Base-by-base conservation (phyloP, 1,140 invertebrate species). In the Drosophila kikkawai region DNA sequence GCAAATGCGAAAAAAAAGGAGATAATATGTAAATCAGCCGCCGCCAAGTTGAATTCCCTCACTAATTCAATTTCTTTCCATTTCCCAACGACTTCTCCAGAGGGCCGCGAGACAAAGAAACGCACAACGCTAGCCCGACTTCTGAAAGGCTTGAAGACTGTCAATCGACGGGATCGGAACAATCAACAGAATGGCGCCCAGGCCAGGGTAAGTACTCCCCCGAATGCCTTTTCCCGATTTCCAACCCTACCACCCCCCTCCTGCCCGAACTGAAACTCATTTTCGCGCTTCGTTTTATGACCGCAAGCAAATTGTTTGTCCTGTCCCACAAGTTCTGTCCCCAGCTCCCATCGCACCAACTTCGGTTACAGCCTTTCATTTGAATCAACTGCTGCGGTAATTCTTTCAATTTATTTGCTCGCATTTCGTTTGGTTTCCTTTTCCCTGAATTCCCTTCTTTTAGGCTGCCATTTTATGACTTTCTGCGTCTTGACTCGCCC, bases 91-190 rank as follows among this genome's bases (percentile, higher is more conserved):
- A 13, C 39, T 57, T 66, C 59, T 26, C 37, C 85, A 82, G 92
- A 93, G 63, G 84, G 84, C 75, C 87, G 92, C 65, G 92, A 93
- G 76, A 93, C 92, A 60, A 93, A 93, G 73, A 93, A 93, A 68
- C 91, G 92, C 68, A 93, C 92, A 71, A 93, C 92, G 51, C 64
- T 93, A 82, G 92, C 92, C 61, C 85, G 92, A 51, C 75, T 93
- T 64, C 73, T 93, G 75, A 93, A 93, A 81, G 92, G 92, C 73
- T 87, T 93, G 64, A 93, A 92, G 79, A 93, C 92, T 81, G 92
- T 93, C 76, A 93, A 93, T 93, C 92, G 92, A 76, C 79, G 92
- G 78, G 92, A 93, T 92, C 90, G 92, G 70, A 93, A 83, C 82
- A 87, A 92, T 85, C 91, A 93, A 82, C 88, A 91, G 53, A 82